These are phyloP conservation scores for Drosophila falleni DNA, from an alignment of 2,888 invertebrate genomes.

Conservation along the genomic window DNA sequence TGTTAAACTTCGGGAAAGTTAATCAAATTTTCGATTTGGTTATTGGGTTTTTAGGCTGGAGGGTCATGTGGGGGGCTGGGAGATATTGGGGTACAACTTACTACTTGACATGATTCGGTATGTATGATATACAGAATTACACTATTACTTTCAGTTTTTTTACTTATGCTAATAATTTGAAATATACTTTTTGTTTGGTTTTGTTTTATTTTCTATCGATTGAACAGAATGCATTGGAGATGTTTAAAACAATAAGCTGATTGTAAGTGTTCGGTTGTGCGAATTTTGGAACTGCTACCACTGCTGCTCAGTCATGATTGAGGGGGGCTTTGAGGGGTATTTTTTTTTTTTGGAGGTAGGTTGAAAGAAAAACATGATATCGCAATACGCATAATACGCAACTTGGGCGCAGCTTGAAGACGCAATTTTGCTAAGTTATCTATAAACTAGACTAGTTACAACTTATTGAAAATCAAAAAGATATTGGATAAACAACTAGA, in stretches of 20 bases:
- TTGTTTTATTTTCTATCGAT: slow-evolving; percentile 55
- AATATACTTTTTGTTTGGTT: slow-evolving; percentile 37
- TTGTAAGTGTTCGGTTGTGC: slow-evolving; percentile 59
- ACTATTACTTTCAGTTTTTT: slow-evolving; percentile 32
- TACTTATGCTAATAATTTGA: slow-evolving; percentile 43
- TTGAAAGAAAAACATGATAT: slow-evolving; percentile 74
- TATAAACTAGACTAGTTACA: slow-evolving; percentile 33
- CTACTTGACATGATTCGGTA: slow-evolving; percentile 69
- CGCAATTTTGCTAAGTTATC: slow-evolving; percentile 33
- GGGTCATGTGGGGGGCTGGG: slow-evolving; percentile 41
- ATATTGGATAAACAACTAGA: slow-evolving; percentile 35
- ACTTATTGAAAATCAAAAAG: slow-evolving; percentile 22
- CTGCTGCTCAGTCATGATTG: slow-evolving; percentile 80
- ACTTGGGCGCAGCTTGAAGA: slow-evolving; percentile 60
- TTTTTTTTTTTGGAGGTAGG: slow-evolving; percentile 13
- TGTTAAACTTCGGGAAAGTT: slow-evolving; percentile 77
- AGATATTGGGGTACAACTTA: slow-evolving; percentile 67
- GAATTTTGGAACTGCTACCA: slow-evolving; percentile 80
- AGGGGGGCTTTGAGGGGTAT: slow-evolving; percentile 26
- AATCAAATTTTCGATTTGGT: slow-evolving; percentile 67
- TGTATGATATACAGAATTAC: slow-evolving; percentile 52
- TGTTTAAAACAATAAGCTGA: slow-evolving; percentile 75
- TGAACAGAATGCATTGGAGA: slow-evolving; percentile 78
- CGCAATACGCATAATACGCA: slow-evolving; percentile 66
- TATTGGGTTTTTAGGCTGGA: slow-evolving; percentile 27